phyloP scores from a whole-genome alignment of 2,888 invertebrate genomes.

The Diaprepes abbreviatus region DNA sequence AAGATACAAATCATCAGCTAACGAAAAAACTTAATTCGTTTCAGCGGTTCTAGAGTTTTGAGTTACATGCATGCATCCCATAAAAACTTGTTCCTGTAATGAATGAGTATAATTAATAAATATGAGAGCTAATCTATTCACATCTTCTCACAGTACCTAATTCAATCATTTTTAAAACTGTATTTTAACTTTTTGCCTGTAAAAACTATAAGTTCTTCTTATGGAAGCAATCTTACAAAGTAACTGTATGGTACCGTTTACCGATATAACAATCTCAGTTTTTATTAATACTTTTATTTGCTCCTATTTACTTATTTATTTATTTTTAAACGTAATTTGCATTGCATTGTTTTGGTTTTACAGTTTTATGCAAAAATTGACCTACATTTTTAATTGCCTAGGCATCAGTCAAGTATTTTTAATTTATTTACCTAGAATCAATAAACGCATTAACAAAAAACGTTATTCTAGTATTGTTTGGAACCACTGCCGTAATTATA shows the following conservation, averaged over 20 bases:
- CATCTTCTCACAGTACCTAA: not conserved
- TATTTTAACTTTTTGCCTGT: constrained; percentile 2
- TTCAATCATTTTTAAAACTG: not conserved
- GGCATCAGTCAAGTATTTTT: too few relatives aligned
- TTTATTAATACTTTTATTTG: constrained; percentile 5
- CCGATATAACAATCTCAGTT: constrained; percentile 33
- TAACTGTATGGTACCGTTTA: constrained; percentile 36
- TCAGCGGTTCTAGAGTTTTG: too few relatives aligned
- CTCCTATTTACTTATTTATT: not conserved
- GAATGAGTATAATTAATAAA: too few relatives aligned
- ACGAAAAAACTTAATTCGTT: too few relatives aligned
- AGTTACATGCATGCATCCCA: too few relatives aligned
- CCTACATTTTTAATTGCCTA: not conserved
- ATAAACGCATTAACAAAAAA: not conserved
- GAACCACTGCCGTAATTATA: too few relatives aligned
- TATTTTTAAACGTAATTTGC: not conserved
- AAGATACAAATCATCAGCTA: too few relatives aligned
- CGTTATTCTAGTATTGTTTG: not conserved
- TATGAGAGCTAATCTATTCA: too few relatives aligned
- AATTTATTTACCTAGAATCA: too few relatives aligned
- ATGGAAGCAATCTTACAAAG: constrained; percentile 7
- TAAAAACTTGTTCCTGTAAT: too few relatives aligned
- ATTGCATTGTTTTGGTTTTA: not conserved
- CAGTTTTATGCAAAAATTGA: constrained; percentile 2
- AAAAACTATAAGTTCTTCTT: not conserved